Evolutionary conservation across 2,888 invertebrate genomes (phyloP).

Genomic region (Coelinius sp.): DNA sequence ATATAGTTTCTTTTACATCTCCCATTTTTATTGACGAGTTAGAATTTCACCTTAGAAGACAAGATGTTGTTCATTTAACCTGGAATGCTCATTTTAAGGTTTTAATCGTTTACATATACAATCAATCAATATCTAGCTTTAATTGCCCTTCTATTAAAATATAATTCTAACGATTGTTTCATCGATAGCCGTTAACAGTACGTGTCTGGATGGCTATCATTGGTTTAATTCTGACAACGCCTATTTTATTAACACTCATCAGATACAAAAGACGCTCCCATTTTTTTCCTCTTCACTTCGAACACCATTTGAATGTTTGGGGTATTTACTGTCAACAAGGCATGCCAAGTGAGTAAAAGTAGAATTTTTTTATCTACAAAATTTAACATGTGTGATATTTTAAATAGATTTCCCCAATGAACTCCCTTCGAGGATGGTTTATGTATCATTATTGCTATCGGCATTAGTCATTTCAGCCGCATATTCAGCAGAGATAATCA

Average conservation of each 20-base stretch:
- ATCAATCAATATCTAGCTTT: too few relatives aligned
- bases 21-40: too few relatives aligned
- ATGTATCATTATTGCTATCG: neutral
- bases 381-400: neutral
- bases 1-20: conserved; percentile 57
- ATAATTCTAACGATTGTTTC: neutral
- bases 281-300: conserved; percentile 30
- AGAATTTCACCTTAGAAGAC: conserved; percentile 56
- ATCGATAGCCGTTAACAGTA: conserved; percentile 30
- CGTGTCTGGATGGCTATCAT: conserved; percentile 49
- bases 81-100: conserved; percentile 63
- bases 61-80: conserved; percentile 42
- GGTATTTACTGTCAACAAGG: conserved; percentile 60
- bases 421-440: conserved; percentile 42
- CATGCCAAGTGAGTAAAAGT: conserved; percentile 45
- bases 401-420: conserved; percentile 52
- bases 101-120: neutral
- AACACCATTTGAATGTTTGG: conserved; percentile 52
- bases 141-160: neutral
- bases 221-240: conserved; percentile 29
- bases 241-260: conserved; percentile 43
- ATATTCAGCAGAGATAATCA: neutral
- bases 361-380: neutral
- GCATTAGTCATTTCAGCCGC: neutral
- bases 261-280: conserved; percentile 10